Conservation (phyloP, 2,888 invertebrate genomes). For the Melanostoma mellinum region DNA sequence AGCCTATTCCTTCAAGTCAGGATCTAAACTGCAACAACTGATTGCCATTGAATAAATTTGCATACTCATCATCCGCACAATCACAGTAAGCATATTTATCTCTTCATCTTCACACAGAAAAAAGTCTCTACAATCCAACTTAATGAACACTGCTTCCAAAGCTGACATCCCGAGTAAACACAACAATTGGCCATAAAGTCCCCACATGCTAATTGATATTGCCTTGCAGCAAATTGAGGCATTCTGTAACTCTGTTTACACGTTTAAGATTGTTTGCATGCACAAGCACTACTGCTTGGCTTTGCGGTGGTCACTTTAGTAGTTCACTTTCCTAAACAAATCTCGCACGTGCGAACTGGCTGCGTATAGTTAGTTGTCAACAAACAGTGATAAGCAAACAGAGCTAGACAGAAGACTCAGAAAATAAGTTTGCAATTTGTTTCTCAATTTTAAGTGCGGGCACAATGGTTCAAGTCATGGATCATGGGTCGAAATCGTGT, state of each 20-base stretch:
- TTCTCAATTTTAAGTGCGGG: slow-evolving; percentile 7
- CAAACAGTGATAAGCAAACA: slow-evolving; percentile 3
- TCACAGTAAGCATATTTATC: slow-evolving; percentile 1
- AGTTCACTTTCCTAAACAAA: slow-evolving; percentile 9
- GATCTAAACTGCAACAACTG: slow-evolving; percentile 35
- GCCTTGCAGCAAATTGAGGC: slow-evolving; percentile 55
- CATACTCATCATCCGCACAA: slow-evolving; percentile 2
- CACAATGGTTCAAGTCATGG: neutral
- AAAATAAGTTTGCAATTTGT: slow-evolving; percentile 12
- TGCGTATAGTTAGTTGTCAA: slow-evolving; percentile 4
- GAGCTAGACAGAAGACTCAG: neutral
- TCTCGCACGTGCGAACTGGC: slow-evolving; percentile 33
- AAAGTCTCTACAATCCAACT: slow-evolving; percentile 17
- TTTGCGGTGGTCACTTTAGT: slow-evolving; percentile 26
- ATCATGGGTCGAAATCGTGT: neutral
- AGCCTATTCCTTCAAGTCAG: slow-evolving; percentile 30
- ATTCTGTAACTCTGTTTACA: slow-evolving; percentile 52
- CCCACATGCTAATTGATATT: slow-evolving; percentile 56
- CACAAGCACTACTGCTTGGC: slow-evolving; percentile 1
- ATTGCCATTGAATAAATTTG: slow-evolving; percentile 40
- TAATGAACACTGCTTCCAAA: slow-evolving; percentile 28
- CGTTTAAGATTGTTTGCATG: slow-evolving; percentile 44
- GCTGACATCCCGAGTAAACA: slow-evolving; percentile 57
- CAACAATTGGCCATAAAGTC: slow-evolving; percentile 61
- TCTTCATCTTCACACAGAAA: slow-evolving; percentile 36